Evolutionary conservation across 1,140 invertebrate genomes (phyloP).

Genomic region (Drosophila bipectinata): DNA sequence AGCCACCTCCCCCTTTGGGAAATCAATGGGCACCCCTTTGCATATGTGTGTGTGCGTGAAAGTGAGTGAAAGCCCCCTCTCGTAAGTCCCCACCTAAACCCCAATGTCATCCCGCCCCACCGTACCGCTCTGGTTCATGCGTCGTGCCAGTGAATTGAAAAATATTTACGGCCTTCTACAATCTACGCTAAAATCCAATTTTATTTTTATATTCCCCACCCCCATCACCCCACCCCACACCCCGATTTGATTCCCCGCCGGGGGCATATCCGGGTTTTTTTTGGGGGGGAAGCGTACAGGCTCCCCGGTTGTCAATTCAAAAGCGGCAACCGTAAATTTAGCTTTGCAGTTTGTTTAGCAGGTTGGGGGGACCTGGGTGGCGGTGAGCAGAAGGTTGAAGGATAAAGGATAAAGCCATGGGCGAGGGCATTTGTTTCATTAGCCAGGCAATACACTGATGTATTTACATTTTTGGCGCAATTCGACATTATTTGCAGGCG

Average conservation of each 20-base stretch:
- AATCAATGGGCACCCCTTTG: conserved; percentile 52
- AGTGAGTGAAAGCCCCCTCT: neutral
- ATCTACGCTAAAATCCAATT: conserved; percentile 80
- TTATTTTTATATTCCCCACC: conserved; percentile 81
- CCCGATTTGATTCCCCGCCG: conserved; percentile 4
- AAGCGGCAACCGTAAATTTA: conserved; percentile 66
- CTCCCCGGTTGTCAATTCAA: conserved; percentile 53
- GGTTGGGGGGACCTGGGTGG: conserved; percentile 5
- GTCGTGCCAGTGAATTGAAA: conserved; percentile 70
- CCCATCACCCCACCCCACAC: neutral
- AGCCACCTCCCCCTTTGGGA: conserved; percentile 49
- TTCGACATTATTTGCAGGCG: conserved; percentile 48
- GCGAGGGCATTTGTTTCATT: conserved; percentile 59
- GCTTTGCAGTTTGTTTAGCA: conserved; percentile 70
- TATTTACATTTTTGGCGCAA: conserved; percentile 41
- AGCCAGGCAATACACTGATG: conserved; percentile 41
- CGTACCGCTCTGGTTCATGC: conserved; percentile 15
- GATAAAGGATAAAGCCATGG: neutral
- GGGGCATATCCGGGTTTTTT: conserved; percentile 12
- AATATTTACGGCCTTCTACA: conserved; percentile 79
- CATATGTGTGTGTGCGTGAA: conserved; percentile 22
- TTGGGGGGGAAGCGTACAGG: neutral
- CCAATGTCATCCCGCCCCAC: conserved; percentile 14
- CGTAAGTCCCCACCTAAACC: conserved; percentile 4
- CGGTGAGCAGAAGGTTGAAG: neutral